Base-by-base conservation (phyloP, 2,113 vertebrate genomes). In the Anarrhichthys ocellatus region DNA sequence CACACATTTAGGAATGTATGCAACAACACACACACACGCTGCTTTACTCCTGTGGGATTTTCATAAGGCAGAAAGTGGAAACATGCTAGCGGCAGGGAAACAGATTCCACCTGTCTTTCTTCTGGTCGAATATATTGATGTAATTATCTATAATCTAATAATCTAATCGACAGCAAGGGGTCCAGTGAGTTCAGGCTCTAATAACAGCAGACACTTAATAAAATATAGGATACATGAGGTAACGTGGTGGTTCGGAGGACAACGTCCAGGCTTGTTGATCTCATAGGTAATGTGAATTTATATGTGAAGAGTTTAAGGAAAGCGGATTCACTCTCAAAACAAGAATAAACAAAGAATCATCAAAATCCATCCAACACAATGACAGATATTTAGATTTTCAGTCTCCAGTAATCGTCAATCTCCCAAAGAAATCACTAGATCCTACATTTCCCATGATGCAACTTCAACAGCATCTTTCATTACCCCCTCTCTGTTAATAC, bases 101-200 rank as follows among this genome's bases (percentile, higher is more conserved):
- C 52, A 65, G 64, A 90, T 78, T 73, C 76, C 82, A 29, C 20
- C 20, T n/a, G 1, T 46, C n/a, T 62, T 58, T 72, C 42, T 68
- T 84, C 72, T 69, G 48, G 69, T 82, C 6, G 76, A 54, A 80
- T 71, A 61, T 54, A 73, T 63, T 73, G 61, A 78, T 77, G 72
- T 82, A 78, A 72, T 87, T 78, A 62, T 66, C 40, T 17, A 15
- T 86, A 86, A 88, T 86, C 76, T 83, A 87, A 89, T 87, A 82
- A 85, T 80, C 29, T 78, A 76, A 87, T 89, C 38, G 42, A 17
- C 78, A 80, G 76, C 40, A 20, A 66, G 63, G 50, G 85, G 69
- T 82, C 73, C 46, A 9, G 48, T 8, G 0, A 42, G 18, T 59
- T n/a, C 34, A 36, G 62, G 17, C 34, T 87, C 73, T 78, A 56